Evolutionary conservation across 2,888 invertebrate genomes (phyloP).

Genomic region (Cylindroiulus punctatus): DNA sequence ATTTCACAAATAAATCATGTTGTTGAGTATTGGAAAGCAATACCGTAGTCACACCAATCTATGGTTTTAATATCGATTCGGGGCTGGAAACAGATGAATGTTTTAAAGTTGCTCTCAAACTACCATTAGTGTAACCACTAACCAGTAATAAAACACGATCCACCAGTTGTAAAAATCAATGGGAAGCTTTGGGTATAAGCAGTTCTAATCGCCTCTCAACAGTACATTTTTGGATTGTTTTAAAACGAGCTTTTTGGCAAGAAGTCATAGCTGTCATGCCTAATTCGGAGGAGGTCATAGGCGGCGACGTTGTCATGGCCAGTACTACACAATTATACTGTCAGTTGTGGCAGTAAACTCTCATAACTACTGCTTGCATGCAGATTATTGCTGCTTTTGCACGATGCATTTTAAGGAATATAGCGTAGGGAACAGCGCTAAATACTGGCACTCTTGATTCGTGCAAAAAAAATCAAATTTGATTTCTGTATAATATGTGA

Average conservation of each 20-base stretch:
- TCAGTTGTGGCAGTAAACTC: too few species aligned
- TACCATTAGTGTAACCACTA: too few species aligned
- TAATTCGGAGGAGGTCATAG: neutral
- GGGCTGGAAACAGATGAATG: neutral
- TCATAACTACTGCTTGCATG: too few species aligned
- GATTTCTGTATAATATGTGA: too few species aligned
- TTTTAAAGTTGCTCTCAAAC: neutral
- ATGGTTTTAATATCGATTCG: neutral
- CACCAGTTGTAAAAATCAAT: too few species aligned
- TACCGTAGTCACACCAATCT: constrained; percentile 3
- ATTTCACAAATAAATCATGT: constrained; percentile 9
- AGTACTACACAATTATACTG: neutral
- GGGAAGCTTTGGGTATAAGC: neutral
- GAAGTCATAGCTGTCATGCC: too few species aligned
- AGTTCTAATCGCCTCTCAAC: neutral
- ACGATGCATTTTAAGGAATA: too few species aligned
- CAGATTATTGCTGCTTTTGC: too few species aligned
- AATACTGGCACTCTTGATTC: too few species aligned
- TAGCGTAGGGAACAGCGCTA: too few species aligned
- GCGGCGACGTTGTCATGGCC: neutral
- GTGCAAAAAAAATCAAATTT: too few species aligned
- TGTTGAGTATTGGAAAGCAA: neutral
- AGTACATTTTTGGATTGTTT: neutral
- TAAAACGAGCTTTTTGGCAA: neutral
- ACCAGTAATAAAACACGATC: too few species aligned